Evolutionary conservation across 37 sponge, comb jelly and placozoan genomes (phyloP).

Genomic region (Eunapius fragilis): DNA sequence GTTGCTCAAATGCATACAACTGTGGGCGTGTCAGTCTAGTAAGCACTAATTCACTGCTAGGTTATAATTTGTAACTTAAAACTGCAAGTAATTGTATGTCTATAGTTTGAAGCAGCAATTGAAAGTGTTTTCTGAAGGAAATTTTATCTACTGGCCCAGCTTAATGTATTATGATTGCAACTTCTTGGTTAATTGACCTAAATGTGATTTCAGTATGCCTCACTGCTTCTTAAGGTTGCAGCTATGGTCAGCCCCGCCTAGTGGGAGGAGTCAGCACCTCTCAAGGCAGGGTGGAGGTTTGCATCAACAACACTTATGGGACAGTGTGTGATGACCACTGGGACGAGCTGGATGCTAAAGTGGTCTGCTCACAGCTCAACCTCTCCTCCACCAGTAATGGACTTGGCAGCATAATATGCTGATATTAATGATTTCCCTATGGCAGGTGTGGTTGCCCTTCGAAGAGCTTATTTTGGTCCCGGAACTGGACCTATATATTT

Average conservation of each 20-base stretch:
- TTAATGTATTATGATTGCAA: no score
- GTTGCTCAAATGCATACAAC: no score
- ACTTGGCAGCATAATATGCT: not conserved
- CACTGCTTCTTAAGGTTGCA: not conserved
- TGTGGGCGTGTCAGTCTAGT: no score
- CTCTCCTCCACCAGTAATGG: not conserved
- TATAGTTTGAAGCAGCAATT: no score
- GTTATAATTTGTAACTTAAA: no score
- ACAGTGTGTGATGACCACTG: not conserved
- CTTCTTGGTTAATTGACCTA: no score
- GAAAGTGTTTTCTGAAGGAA: no score
- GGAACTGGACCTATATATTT: constrained; percentile 1
- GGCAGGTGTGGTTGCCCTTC: not conserved
- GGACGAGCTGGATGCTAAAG: not conserved
- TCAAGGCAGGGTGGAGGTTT: not conserved
- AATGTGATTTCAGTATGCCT: no score
- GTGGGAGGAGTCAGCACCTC: not conserved
- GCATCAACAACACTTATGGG: not conserved
- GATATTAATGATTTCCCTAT: not conserved
- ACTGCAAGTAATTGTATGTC: no score
- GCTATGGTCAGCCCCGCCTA: not conserved
- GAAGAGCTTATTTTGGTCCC: not conserved
- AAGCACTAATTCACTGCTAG: no score
- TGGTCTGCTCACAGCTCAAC: not conserved
- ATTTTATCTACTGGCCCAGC: no score